Evolutionary conservation across 1,140 invertebrate genomes (phyloP).

Genomic region (Euura lappo): DNA sequence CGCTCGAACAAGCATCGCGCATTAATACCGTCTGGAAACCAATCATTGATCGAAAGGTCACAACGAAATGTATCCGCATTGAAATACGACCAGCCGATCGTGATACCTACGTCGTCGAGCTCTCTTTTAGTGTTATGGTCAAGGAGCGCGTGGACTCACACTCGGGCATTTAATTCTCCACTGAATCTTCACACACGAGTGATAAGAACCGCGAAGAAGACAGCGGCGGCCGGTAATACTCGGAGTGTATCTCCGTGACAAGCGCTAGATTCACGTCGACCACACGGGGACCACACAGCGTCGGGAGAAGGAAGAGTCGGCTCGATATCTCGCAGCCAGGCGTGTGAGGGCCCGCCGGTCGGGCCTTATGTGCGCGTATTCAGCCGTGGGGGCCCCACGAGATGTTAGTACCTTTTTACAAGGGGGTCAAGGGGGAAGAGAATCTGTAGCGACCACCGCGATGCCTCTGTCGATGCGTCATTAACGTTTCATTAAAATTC

Average conservation of each 20-base stretch:
- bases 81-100: no score
- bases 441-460: slow-evolving; percentile 37
- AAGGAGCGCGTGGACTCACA: no score
- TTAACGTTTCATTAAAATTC: slow-evolving; percentile 44
- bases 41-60: no score
- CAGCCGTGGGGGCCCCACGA: slow-evolving; percentile 33
- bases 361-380: slow-evolving; percentile 8
- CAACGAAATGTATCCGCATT: no score
- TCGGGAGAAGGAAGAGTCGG: neutral
- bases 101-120: no score
- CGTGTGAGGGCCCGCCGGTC: neutral
- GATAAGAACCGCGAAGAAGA: slow-evolving; percentile 4
- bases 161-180: neutral
- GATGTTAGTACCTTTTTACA: slow-evolving; percentile 34
- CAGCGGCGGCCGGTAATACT: neutral
- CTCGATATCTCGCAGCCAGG: slow-evolving; percentile 4
- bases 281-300: neutral
- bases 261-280: slow-evolving; percentile 3
- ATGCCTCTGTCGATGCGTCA: slow-evolving; percentile 27
- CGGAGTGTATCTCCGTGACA: neutral
- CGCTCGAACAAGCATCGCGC: no score
- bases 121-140: no score
- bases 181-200: neutral
- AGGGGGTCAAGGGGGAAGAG: slow-evolving; percentile 37
- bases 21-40: no score